Conservation (phyloP, 2,797 vertebrate genomes). For the Threskiornis aethiopicus region DNA sequence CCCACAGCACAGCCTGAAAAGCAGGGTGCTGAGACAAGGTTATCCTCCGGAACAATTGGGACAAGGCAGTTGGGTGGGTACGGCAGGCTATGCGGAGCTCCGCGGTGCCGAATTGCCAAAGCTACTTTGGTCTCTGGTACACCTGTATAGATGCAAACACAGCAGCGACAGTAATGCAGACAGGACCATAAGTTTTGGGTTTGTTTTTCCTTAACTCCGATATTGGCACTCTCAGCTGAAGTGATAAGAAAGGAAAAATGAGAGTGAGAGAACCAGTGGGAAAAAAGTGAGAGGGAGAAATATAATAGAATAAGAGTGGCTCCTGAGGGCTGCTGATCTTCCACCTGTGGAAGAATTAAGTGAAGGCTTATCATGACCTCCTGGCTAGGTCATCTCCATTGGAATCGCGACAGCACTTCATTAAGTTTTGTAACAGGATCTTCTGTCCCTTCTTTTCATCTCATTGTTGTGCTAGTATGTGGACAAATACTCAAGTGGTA, state of each 20-base stretch:
- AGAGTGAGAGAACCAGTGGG: background rate
- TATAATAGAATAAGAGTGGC: background rate
- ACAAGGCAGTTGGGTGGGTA: background rate
- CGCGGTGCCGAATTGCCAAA: background rate
- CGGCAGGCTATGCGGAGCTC: background rate
- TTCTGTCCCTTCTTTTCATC: background rate
- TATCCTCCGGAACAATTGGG: rapidly evolving
- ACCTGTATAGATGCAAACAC: background rate
- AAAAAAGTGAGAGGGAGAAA: background rate
- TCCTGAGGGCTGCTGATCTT: background rate
- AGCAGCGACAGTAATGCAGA: background rate
- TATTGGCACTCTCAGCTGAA: background rate
- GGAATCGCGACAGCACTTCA: background rate
- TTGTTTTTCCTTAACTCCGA: background rate
- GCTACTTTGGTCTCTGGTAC: background rate
- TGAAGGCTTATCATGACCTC: background rate
- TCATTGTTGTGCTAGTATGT: background rate
- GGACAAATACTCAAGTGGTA: background rate
- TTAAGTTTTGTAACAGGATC: background rate
- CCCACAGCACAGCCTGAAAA: background rate
- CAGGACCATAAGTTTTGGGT: rapidly evolving
- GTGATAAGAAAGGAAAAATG: background rate
- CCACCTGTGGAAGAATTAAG: background rate
- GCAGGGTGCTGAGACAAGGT: background rate
- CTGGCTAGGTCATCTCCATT: background rate